These are phyloP conservation scores for Caiman crocodilus DNA, from an alignment of 2,797 vertebrate genomes.

Conservation along the genomic window DNA sequence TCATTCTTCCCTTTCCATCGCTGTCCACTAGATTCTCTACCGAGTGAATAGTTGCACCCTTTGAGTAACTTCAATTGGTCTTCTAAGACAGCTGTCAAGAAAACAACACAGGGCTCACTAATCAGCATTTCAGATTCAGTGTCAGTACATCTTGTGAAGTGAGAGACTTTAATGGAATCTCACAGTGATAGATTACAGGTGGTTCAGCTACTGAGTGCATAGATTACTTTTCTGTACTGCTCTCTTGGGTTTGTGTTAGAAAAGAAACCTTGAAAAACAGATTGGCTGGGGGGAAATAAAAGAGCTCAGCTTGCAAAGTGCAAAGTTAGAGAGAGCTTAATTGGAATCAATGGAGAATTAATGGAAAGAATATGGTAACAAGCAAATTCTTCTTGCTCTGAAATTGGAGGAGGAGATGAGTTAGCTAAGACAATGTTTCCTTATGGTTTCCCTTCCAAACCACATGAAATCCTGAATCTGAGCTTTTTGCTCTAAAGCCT, in stretches of 20 bases:
- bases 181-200: not conserved
- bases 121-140: not conserved
- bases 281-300: not conserved
- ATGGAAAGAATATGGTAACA: not conserved
- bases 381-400: constrained; percentile 4
- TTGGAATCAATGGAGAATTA: constrained; percentile 39
- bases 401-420: not conserved
- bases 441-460: not conserved
- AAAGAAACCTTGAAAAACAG: not conserved
- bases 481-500: not conserved
- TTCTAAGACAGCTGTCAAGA: not conserved
- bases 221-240: not conserved
- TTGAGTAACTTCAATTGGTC: not conserved
- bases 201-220: not conserved
- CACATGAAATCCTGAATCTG: not conserved
- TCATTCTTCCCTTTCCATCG: not conserved
- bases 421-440: not conserved
- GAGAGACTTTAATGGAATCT: constrained; percentile 20
- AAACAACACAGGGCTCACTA: not conserved
- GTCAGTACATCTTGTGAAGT: not conserved
- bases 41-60: accelerated
- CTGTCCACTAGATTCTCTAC: not conserved
- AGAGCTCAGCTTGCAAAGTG: not conserved
- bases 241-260: constrained; percentile 14
- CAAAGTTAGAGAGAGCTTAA: constrained; percentile 14